Evolutionary conservation across 2,888 invertebrate species (phyloP).

Genomic region (Embidobia sp.): DNA sequence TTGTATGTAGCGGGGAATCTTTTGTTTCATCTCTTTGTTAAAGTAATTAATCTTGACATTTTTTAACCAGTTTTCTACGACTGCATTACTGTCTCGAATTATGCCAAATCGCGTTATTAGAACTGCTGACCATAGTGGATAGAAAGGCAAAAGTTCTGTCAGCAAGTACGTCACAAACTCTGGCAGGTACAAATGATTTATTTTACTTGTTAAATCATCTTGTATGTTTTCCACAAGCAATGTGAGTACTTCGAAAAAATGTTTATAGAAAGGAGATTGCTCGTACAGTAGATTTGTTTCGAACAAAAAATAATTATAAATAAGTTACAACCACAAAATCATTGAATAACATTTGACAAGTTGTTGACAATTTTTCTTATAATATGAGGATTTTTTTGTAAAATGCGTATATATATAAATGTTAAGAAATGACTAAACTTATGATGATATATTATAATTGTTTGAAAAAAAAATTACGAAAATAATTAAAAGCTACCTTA

Average conservation of each 20-base stretch:
- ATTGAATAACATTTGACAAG: too few species aligned
- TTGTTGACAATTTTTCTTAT: too few species aligned
- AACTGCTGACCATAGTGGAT: constrained; percentile 3
- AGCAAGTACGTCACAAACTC: not conserved
- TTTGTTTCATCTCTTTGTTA: constrained; percentile 15
- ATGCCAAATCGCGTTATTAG: not conserved
- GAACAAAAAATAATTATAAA: too few species aligned
- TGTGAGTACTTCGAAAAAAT: not conserved
- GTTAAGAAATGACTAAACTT: too few species aligned
- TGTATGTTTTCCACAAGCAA: not conserved
- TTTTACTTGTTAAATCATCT: not conserved
- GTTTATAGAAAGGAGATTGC: constrained; percentile 1
- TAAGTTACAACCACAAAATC: too few species aligned
- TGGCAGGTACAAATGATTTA: not conserved
- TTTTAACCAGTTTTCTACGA: constrained; percentile 44
- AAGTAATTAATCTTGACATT: constrained; percentile 26
- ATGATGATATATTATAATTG: too few species aligned
- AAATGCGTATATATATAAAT: too few species aligned
- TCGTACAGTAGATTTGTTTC: too few species aligned
- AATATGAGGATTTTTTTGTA: too few species aligned
- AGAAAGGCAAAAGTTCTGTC: not conserved
- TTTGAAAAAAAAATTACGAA: too few species aligned
- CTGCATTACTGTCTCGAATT: constrained; percentile 30
- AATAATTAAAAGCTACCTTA: too few species aligned
- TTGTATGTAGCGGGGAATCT: constrained; percentile 22